Evolutionary conservation across 2,113 vertebrate species (phyloP).

Genomic region (Tinamus guttatus): DNA sequence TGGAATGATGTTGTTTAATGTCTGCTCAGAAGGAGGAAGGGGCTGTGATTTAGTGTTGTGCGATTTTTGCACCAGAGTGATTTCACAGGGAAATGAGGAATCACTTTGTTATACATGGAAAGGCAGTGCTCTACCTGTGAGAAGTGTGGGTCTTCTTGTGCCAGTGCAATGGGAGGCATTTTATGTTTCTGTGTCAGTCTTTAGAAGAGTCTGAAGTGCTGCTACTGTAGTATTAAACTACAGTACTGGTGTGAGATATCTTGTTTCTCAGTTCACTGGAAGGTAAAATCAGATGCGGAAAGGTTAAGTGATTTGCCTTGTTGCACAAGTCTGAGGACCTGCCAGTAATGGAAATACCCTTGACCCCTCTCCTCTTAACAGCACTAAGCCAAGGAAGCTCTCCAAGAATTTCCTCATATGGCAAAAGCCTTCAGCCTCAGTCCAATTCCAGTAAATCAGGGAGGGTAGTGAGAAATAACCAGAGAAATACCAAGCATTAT

Average conservation of each 20-base stretch:
- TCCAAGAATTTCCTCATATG: slow-evolving; percentile 11
- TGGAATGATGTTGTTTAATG: not conserved
- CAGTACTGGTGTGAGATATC: rapidly evolving
- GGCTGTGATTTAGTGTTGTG: not conserved
- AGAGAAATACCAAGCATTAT: slow-evolving; percentile 34
- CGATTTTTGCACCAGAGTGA: not conserved
- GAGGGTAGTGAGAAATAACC: not conserved
- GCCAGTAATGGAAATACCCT: slow-evolving; percentile 2
- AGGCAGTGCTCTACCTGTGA: rapidly evolving
- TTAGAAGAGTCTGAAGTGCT: not conserved
- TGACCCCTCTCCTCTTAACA: not conserved
- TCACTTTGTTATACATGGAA: not conserved
- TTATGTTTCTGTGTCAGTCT: not conserved
- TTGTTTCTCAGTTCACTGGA: not conserved
- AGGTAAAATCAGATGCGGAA: not conserved
- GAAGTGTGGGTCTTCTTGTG: not conserved
- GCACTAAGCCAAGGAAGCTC: slow-evolving; percentile 2
- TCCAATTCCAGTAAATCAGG: not conserved
- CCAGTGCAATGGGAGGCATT: not conserved
- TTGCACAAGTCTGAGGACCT: not conserved
- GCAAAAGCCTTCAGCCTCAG: not conserved
- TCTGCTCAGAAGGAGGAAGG: not conserved
- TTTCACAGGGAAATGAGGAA: not conserved
- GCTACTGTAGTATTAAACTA: not conserved
- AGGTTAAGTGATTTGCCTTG: not conserved